phyloP scores from a whole-genome alignment of 92 coral and sea anemone species.

The Desmophyllum pertusum region DNA sequence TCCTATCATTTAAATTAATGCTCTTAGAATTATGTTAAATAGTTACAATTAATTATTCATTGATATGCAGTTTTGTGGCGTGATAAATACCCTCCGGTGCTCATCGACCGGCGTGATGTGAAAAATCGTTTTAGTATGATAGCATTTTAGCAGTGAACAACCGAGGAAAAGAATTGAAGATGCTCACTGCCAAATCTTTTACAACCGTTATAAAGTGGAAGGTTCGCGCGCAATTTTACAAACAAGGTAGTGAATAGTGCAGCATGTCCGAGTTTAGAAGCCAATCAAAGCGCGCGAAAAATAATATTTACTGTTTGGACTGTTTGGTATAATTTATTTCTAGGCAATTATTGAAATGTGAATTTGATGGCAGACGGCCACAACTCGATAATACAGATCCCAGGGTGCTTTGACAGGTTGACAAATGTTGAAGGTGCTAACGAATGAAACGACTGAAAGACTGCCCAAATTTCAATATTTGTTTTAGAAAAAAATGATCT shows the following conservation, averaged over 20 bases:
- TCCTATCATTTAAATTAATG: not conserved
- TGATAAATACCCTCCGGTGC: not conserved
- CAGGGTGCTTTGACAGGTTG: conserved; percentile 1
- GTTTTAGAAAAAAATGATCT: conserved; percentile 4
- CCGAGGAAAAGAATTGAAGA: not conserved
- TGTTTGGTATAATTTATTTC: not conserved
- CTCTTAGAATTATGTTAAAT: not conserved
- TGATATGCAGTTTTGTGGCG: not conserved
- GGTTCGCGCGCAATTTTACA: no score
- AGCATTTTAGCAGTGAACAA: not conserved
- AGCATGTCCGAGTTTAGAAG: not conserved
- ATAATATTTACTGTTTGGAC: not conserved
- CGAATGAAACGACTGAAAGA: not conserved
- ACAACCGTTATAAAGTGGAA: not conserved
- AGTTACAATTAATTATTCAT: conserved; percentile 5
- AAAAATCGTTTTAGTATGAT: not conserved
- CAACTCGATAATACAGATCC: not conserved
- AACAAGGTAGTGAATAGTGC: not conserved
- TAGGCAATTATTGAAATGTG: not conserved
- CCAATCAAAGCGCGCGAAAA: not conserved
- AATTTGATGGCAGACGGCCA: conserved; percentile 7
- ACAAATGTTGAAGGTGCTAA: conserved; percentile 10
- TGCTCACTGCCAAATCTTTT: not conserved
- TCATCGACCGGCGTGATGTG: not conserved
- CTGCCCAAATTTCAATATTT: conserved; percentile 7